Evolutionary conservation across 1,140 invertebrate species (phyloP), one percentile per base, ranked within the genome.

Genomic region (Ptiloglossa arizonensis): DNA sequence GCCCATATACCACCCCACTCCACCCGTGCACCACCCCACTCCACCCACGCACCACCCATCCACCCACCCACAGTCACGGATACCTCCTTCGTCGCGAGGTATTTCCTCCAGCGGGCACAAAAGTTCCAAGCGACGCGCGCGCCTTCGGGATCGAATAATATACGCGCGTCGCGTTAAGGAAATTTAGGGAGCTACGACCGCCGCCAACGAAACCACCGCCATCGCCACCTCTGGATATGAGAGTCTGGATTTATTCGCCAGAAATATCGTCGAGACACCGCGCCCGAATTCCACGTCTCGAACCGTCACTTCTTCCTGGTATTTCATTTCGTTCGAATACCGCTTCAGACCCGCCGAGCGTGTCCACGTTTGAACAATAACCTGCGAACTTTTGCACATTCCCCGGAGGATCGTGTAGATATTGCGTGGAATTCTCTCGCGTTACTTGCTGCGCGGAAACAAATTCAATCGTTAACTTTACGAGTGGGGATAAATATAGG

Each of bases 121-220:
- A 83, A 83, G 81, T 83, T 78, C 71, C 76, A 41, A 29, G 24
- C 48, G 8, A 44, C 63, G 56, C 22, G 46, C 63, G 56, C 35
- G 27, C 24, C 19, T 78, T 56, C 74, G 54, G 70, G 62, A 70
- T 66, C 62, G 59, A 62, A 85, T 86, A 89, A 88, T 88, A 88
- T 88, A 88, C 78, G 86, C 63, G 79, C 76, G 80, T 67, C 81
- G 81, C 86, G 82, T 88, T 87, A 88, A 89, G 87, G 87, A 90
- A 88, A 90, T 90, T 90, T 90, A 90, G 83, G 84, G 24, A 5
- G 3, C 56, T 72, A 71, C 76, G 52, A 19, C 50, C 46, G 41
- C 22, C 35, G 50, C 38, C 67, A 64, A 81, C 44, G 69, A 63
- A 71, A 54, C 70, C 63, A 46, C 44, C 22, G 27, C 68, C 41